Percentiles rank a stretch among this genome's conserved stretches.
phyloP scores from a whole-genome alignment of 2,113 vertebrate genomes.

The Eurypyga helias region DNA sequence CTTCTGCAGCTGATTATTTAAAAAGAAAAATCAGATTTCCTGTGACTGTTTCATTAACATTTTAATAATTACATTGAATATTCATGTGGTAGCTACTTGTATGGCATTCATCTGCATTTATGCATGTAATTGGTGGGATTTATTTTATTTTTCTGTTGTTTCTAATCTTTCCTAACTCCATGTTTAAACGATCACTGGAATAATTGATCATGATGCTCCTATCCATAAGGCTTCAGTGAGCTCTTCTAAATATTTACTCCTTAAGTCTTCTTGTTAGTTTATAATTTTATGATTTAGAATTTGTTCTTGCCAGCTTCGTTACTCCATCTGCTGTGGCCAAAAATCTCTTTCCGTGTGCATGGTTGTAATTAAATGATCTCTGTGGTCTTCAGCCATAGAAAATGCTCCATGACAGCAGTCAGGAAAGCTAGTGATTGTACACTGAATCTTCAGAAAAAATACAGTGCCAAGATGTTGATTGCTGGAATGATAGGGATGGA shows the following conservation, averaged over 20 bases:
- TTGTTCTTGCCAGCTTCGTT: background rate
- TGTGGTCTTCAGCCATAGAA: background rate
- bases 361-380: background rate
- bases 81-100: background rate
- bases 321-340: background rate
- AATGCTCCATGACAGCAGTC: background rate
- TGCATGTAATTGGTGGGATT: background rate
- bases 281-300: background rate
- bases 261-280: background rate
- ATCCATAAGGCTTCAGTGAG: background rate
- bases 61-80: background rate
- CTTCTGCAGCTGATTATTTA: background rate
- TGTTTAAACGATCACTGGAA: background rate
- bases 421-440: background rate
- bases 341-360: background rate
- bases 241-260: conserved; percentile 27
- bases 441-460: background rate
- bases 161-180: background rate
- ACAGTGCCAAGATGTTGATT: background rate
- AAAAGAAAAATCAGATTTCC: background rate
- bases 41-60: background rate
- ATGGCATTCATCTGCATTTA: conserved; percentile 27
- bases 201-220: background rate
- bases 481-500: background rate
- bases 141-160: conserved; percentile 34